phyloP scores from a whole-genome alignment of 2,888 invertebrate genomes.

The Limnephilus rhombicus region DNA sequence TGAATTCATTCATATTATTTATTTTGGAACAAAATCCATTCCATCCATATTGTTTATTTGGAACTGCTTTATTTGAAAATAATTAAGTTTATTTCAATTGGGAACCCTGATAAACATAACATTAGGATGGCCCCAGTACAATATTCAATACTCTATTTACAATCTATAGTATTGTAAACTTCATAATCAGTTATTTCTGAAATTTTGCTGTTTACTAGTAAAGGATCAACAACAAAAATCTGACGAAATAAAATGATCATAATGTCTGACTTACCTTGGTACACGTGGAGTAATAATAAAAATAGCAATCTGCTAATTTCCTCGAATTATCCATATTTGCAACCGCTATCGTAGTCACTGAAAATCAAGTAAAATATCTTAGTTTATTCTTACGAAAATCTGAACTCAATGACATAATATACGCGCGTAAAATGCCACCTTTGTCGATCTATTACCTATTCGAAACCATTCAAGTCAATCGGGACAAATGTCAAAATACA shows the following conservation, averaged over 20 bases:
- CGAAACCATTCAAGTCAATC: slow-evolving; percentile 34
- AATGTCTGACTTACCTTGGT: slow-evolving; percentile 81
- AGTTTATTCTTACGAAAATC: neutral
- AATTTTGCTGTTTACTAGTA: neutral
- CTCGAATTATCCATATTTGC: slow-evolving; percentile 82
- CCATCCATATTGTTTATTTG: too few species aligned
- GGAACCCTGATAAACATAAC: neutral
- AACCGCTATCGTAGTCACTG: slow-evolving; percentile 26
- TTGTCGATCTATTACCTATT: slow-evolving; percentile 11
- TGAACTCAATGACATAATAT: slow-evolving; percentile 35
- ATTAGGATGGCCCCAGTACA: neutral
- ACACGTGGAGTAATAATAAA: slow-evolving; percentile 92
- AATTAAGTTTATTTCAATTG: neutral
- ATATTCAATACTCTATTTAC: neutral
- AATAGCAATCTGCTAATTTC: slow-evolving; percentile 92
- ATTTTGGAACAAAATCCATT: neutral
- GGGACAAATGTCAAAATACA: slow-evolving; percentile 18
- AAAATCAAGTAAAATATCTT: neutral
- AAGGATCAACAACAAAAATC: neutral
- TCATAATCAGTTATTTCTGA: neutral
- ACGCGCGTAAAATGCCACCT: slow-evolving; percentile 35
- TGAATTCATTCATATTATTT: neutral
- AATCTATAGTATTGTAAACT: neutral
- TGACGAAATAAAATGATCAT: slow-evolving; percentile 40
- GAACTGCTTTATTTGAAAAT: neutral